A percentile compares a stretch with the other conserved stretches of the same genome.
Evolutionary conservation across 1,140 invertebrate genomes (phyloP).

Genomic region (Ladona fulva): DNA sequence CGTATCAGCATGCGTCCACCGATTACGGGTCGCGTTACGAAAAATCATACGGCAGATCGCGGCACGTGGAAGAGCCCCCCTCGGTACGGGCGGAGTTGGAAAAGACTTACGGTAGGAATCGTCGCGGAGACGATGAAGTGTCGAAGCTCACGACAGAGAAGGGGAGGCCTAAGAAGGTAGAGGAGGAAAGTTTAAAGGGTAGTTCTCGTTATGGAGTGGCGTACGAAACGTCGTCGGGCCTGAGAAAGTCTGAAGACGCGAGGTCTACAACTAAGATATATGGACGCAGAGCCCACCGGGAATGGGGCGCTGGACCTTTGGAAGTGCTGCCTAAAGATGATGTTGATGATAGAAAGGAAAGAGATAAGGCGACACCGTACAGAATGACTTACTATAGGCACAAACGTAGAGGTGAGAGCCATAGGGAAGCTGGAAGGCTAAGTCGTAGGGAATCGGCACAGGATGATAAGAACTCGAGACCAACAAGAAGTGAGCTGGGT

Average conservation of each 20-base stretch:
- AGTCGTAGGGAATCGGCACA: conserved; percentile 20
- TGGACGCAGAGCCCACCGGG: neutral
- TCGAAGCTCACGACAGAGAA: neutral
- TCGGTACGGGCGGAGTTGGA: neutral
- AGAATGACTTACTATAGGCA: neutral
- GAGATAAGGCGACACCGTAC: conserved; percentile 12
- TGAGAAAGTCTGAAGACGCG: neutral
- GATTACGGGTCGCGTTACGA: neutral
- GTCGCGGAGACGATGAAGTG: neutral
- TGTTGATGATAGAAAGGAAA: neutral
- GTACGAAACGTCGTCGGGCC: neutral
- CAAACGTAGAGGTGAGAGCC: neutral
- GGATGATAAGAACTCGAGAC: conserved; percentile 20
- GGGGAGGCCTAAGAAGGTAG: neutral
- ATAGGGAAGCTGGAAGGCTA: neutral
- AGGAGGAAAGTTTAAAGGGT: neutral
- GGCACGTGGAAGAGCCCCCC: neutral
- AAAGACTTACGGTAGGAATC: neutral
- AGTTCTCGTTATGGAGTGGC: neutral
- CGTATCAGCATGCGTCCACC: neutral
- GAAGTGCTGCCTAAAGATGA: neutral
- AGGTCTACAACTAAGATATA: neutral
- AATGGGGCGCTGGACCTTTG: neutral
- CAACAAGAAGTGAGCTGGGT: conserved; percentile 39
- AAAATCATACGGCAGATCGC: neutral